Base-by-base conservation (phyloP, 2,113 vertebrate genomes). In the Neogale vison region DNA sequence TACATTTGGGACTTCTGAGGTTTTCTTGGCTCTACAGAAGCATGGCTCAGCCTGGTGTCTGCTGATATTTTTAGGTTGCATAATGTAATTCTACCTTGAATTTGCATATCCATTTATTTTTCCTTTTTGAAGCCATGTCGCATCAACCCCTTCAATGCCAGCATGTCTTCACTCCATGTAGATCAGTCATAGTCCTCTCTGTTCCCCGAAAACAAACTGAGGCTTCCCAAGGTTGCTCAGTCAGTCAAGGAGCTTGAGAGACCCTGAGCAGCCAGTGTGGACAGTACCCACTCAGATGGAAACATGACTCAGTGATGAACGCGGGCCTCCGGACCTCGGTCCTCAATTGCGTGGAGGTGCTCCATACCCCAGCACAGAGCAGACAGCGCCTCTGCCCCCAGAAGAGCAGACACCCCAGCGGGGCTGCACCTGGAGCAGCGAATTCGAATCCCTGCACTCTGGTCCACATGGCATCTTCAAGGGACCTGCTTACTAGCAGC, bases 71-170 rank as follows among this genome's bases (percentile, higher is more conserved):
- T 88, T 83, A 89, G 83, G 55, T 42, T 67, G 24, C 36, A 17
- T 84, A 76, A 95, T 52, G 15, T 9, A 77, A 26, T 83, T 93
- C 90, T 50, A 45, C 63, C 88, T 96, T 65, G 65, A 61, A 90
- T 97, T 52, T 88, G 36, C 93, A 88, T 59, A 59, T 55, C 52
- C 12, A 11, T 45, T 63, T 63, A 24, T 9, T 12, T 23, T 23
- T 36, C 59, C 42, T 45, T 67, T 83, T 50, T 52, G 94, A 96
- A 95, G 26, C 17, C 14, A 21, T 72, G 47, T 90, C 29, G 52
- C 59, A n/a, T 77, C 76, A 47, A 50, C 34, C 47, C 45, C 3
- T 87, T 71, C 86, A 17, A 24, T 59, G 63, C 42, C 8, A n/a
- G 90, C 11, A 21, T 18, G 13, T 83, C 42, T 55, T 76, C 12